Conservation (phyloP, 2,888 invertebrate genomes). For the Rhopalosiphum nymphaeae region DNA sequence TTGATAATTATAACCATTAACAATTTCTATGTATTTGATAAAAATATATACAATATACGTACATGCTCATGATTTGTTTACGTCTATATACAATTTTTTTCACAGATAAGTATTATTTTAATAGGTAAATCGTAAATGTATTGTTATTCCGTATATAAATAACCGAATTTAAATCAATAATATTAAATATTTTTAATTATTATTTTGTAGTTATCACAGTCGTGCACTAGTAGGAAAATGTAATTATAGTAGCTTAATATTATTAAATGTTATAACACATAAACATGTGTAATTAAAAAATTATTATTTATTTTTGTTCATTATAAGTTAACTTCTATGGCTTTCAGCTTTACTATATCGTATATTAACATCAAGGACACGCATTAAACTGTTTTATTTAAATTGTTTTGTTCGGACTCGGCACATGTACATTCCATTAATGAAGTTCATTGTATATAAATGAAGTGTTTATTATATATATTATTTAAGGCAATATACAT, state of each 20-base stretch:
- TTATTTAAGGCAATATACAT: slow-evolving; percentile 2
- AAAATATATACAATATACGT: background rate
- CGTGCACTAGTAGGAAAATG: background rate
- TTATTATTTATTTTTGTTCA: background rate
- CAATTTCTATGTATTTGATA: background rate
- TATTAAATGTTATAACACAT: background rate
- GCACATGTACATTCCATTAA: background rate
- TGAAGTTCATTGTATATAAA: slow-evolving; percentile 30
- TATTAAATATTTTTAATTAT: background rate
- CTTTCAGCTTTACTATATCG: background rate
- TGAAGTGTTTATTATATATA: background rate
- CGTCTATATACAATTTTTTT: background rate
- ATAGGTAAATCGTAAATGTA: background rate
- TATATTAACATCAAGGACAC: slow-evolving; percentile 33
- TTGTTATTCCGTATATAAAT: background rate
- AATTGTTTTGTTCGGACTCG: slow-evolving; percentile 16
- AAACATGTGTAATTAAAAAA: background rate
- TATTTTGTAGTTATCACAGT: background rate
- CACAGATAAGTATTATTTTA: background rate
- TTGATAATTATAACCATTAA: background rate
- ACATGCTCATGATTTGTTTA: background rate
- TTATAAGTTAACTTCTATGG: background rate
- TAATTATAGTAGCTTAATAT: background rate
- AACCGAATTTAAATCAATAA: background rate
- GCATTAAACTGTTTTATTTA: slow-evolving; percentile 12